phyloP scores from a whole-genome alignment of 1,140 invertebrate genomes.

The Rhagoletis zephyria region DNA sequence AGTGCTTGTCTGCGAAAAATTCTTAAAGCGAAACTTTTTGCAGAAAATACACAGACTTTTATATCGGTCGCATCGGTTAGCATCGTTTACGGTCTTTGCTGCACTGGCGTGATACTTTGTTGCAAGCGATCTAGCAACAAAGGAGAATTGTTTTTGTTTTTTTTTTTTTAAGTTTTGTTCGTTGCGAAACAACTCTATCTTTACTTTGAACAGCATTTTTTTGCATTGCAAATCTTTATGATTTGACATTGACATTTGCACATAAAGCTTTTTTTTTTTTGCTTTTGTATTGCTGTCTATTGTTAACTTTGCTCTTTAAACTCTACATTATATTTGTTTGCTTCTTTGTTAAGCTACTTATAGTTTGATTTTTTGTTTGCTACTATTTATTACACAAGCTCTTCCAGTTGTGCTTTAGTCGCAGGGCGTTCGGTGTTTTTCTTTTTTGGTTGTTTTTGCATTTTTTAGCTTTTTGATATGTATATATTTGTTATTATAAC shows the following conservation, averaged over 20 bases:
- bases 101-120: not conserved
- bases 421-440: not conserved
- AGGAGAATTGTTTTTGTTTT: too few species aligned
- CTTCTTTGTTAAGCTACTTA: conserved; percentile 45
- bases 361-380: conserved; percentile 20
- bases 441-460: not conserved
- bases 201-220: not conserved
- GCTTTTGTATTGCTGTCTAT: conserved; percentile 25
- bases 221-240: conserved; percentile 56
- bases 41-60: not conserved
- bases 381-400: conserved; percentile 5
- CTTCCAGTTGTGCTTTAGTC: not conserved
- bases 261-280: conserved; percentile 53
- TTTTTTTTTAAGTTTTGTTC: too few species aligned
- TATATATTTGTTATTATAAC: not conserved
- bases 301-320: conserved; percentile 38
- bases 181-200: not conserved
- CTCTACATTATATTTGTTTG: not conserved
- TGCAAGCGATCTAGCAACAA: not conserved
- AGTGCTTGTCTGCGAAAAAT: not conserved
- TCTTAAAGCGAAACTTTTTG: not conserved
- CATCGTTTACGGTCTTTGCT: too few species aligned
- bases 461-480: not conserved
- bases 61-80: too few species aligned
- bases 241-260: conserved; percentile 70